Conservation (phyloP, 2,113 vertebrate species). For the Physeter macrocephalus region DNA sequence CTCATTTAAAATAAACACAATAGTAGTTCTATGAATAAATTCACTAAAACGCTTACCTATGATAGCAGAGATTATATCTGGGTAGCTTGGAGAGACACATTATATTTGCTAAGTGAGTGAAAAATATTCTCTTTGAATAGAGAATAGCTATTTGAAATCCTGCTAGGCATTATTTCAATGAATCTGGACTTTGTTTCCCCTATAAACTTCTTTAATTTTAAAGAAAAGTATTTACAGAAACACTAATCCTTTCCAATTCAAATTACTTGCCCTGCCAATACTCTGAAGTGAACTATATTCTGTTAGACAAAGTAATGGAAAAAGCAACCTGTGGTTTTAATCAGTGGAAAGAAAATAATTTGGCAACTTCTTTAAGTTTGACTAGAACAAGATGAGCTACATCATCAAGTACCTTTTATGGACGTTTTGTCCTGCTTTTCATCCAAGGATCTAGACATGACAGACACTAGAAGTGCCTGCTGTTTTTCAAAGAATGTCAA, state of each 20-base stretch:
- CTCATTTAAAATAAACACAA: conserved; percentile 7
- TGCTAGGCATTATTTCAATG: background rate
- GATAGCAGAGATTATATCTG: background rate
- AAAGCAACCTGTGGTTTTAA: conserved; percentile 46
- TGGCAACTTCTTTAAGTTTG: conserved; percentile 55
- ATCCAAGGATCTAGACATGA: conserved; percentile 40
- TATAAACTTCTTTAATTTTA: conserved; percentile 25
- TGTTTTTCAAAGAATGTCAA: conserved; percentile 36
- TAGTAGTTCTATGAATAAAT: background rate
- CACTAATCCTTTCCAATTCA: background rate
- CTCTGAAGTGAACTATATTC: conserved; percentile 12
- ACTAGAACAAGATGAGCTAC: conserved; percentile 48
- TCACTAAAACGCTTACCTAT: background rate
- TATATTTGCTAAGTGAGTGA: background rate
- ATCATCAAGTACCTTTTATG: conserved; percentile 48
- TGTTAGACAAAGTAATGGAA: conserved; percentile 25
- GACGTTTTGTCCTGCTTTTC: conserved; percentile 53
- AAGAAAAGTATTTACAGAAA: conserved; percentile 41
- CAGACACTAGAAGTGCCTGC: background rate
- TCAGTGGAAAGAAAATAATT: conserved; percentile 46
- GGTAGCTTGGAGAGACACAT: background rate
- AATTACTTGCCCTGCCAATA: conserved; percentile 14
- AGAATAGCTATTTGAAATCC: background rate
- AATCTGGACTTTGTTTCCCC: background rate
- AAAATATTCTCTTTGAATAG: background rate